Percentiles rank a stretch among this genome's conserved stretches.
Evolutionary conservation across 23 tunicate species (phyloP).

Genomic region (Trididemnum clinides): DNA sequence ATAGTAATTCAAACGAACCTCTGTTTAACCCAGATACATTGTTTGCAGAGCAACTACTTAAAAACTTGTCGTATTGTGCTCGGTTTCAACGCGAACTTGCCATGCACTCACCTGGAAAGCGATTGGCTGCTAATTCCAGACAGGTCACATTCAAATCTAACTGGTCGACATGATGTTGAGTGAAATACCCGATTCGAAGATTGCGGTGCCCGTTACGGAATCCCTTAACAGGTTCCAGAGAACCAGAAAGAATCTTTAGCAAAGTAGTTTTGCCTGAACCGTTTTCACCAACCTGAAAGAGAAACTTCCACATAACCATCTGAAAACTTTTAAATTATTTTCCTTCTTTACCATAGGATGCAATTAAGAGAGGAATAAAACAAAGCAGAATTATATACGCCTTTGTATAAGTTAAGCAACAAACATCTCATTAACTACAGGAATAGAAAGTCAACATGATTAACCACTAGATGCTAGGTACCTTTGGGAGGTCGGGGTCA

Average conservation of each 20-base stretch:
- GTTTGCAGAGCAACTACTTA: too few relatives aligned
- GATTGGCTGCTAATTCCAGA: conserved; percentile 63
- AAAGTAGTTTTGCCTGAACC: conserved; percentile 99
- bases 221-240: conserved; percentile 76
- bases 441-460: too few relatives aligned
- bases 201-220: conserved; percentile 64
- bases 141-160: conserved; percentile 78
- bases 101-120: conserved; percentile 62
- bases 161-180: conserved; percentile 98
- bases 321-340: too few relatives aligned
- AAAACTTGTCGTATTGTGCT: background rate
- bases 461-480: too few relatives aligned
- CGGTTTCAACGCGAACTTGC: background rate
- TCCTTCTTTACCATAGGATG: too few relatives aligned
- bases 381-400: too few relatives aligned
- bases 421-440: too few relatives aligned
- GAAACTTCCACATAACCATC: too few relatives aligned
- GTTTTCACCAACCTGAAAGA: conserved; percentile 93
- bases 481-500: too few relatives aligned
- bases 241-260: conserved; percentile 76
- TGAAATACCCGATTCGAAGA: conserved; percentile 85
- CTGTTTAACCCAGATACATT: background rate
- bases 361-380: too few relatives aligned
- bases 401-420: too few relatives aligned
- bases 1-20: too few relatives aligned